Percentiles rank a stretch among this genome's conserved stretches.
These are phyloP conservation scores for Lottia gigantea DNA, from an alignment of 2,888 invertebrate genomes.

Conservation along the genomic window DNA sequence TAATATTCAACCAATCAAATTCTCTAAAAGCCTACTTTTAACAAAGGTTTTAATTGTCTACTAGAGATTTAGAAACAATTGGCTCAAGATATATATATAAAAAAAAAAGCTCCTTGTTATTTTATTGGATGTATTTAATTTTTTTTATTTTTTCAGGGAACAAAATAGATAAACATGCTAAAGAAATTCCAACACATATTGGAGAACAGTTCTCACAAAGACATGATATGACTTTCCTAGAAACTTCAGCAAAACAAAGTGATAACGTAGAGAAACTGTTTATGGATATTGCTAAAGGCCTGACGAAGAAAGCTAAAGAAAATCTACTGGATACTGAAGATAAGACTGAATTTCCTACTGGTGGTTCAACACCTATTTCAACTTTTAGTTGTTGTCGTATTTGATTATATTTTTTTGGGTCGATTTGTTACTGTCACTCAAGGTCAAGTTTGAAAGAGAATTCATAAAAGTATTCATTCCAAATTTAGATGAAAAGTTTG, in stretches of 20 bases:
- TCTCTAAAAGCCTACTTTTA: no score
- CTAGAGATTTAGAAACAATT: no score
- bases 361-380: slow-evolving; percentile 28
- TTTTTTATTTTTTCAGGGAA: slow-evolving; percentile 76
- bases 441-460: no score
- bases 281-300: slow-evolving; percentile 92
- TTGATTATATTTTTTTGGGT: slow-evolving; percentile 13
- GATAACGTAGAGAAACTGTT: slow-evolving; percentile 97
- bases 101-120: no score
- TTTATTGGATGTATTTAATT: no score
- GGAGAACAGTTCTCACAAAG: slow-evolving; percentile 94
- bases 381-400: slow-evolving; percentile 29
- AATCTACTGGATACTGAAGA: slow-evolving; percentile 41
- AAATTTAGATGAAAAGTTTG: no score
- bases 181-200: slow-evolving; percentile 91
- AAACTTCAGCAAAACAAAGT: slow-evolving; percentile 97
- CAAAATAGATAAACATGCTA: slow-evolving; percentile 94
- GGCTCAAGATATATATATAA: no score
- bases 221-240: slow-evolving; percentile 93
- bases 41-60: no score
- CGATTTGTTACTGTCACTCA: background rate
- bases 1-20: no score
- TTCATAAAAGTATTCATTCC: no score
- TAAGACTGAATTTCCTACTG: slow-evolving; percentile 20
- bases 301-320: slow-evolving; percentile 59